A percentile compares a stretch with the other conserved stretches of the same genome.
Evolutionary conservation across 2,888 invertebrate species (phyloP).

Genomic region (Leucophenga maculata): DNA sequence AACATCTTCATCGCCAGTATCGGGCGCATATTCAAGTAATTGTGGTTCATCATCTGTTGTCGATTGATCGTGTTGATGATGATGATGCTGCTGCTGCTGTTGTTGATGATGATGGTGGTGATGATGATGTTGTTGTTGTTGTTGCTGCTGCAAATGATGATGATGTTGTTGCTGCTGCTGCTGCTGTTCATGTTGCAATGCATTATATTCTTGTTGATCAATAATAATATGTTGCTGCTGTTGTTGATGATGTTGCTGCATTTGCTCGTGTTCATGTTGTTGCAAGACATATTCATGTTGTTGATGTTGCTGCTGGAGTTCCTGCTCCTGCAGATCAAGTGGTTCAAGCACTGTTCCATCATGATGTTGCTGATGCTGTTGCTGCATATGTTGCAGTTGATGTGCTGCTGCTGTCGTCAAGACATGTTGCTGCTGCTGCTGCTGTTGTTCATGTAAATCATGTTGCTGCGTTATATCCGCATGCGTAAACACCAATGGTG

Average conservation of each 20-base stretch:
- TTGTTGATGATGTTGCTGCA: slow-evolving; percentile 41
- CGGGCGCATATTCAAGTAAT: slow-evolving; percentile 57
- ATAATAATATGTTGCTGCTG: slow-evolving; percentile 46
- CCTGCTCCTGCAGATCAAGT: slow-evolving; percentile 51
- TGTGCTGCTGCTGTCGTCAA: slow-evolving; percentile 41
- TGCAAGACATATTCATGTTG: slow-evolving; percentile 40
- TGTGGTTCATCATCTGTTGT: slow-evolving; percentile 57
- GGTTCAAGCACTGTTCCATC: slow-evolving; percentile 38
- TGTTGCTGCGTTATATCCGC: slow-evolving; percentile 28
- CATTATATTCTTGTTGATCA: slow-evolving; percentile 40
- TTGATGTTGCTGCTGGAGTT: slow-evolving; percentile 47
- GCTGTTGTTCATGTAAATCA: slow-evolving; percentile 44
- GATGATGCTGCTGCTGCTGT: slow-evolving; percentile 49
- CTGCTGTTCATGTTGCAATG: slow-evolving; percentile 30
- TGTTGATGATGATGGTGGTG: not conserved
- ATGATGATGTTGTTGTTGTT: slow-evolving; percentile 43
- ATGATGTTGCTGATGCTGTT: slow-evolving; percentile 29
- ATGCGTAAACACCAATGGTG: slow-evolving; percentile 61
- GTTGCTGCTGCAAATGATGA: slow-evolving; percentile 37
- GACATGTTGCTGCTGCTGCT: slow-evolving; percentile 46
- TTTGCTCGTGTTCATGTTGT: slow-evolving; percentile 50
- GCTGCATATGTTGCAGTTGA: slow-evolving; percentile 19
- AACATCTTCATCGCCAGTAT: slow-evolving; percentile 54
- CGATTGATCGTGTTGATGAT: slow-evolving; percentile 49
- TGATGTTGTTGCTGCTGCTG: slow-evolving; percentile 32